Base-by-base conservation (phyloP, 2,797 vertebrate genomes). In the Scomberomorus guttatus region DNA sequence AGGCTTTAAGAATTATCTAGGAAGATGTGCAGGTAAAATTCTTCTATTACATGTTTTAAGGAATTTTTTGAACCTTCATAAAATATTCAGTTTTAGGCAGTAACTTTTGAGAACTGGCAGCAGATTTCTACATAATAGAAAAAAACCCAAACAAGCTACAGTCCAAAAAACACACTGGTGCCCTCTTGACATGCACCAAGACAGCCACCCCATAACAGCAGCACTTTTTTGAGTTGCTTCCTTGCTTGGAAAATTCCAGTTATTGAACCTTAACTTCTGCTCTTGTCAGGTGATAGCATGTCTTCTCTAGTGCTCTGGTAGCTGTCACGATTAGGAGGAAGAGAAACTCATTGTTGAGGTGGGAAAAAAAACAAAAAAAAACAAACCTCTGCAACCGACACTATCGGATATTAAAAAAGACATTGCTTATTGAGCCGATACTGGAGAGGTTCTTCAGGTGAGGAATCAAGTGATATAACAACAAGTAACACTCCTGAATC, bases 191-290 rank as follows among this genome's bases (percentile, higher is more conserved):
- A 72, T 68, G 64, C 54, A 61, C 39, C 72, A 44, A 60, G 27
- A 68, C 63, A 75, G 59, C 52, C 57, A 48, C 65, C 54, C 65
- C 44, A 70, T 69, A 70, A 83, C 24, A 75, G 65, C 61, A 57
- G 17, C 59, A 24, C 52, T 73, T 61, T 69, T 81, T 70, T 57
- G 29, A 87, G 63, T 44, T 65, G 22, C 50, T 72, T 76, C 32
- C 56, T 77, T 8, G 22, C 75, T 71, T 71, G 84, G 73, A 61
- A 60, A 68, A 79, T 74, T 55, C 59, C 34, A 29, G 72, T 71
- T 86, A 89, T 82, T 84, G 70, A 71, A 81, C 77, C 79, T 65
- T 83, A 73, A 79, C 81, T 79, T 68, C 46, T 81, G 64, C 65
- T 81, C 72, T 69, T 76, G 72, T 83, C 81, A 72, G 75, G 70